phyloP scores from a whole-genome alignment of 2,888 invertebrate genomes.

The Diachrysia chrysitis region DNA sequence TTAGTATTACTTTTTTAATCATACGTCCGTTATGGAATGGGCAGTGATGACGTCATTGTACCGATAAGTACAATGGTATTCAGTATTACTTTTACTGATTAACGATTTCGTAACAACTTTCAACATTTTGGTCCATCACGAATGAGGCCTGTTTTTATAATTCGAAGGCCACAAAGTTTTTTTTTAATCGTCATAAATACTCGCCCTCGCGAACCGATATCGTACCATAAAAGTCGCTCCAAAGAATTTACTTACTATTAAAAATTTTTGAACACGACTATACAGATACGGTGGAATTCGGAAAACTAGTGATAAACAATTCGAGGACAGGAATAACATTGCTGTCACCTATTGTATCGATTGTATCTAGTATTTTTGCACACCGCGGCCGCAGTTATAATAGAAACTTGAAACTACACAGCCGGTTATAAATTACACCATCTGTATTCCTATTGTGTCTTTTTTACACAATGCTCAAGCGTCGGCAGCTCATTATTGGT shows the following conservation, averaged over 20 bases:
- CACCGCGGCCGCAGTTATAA: constrained; percentile 40
- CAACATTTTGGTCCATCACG: constrained; percentile 43
- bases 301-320: constrained; percentile 33
- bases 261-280: constrained; percentile 44
- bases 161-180: constrained; percentile 37
- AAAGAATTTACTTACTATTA: constrained; percentile 52
- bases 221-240: constrained; percentile 46
- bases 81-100: constrained; percentile 49
- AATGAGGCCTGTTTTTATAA: constrained; percentile 36
- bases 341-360: constrained; percentile 46
- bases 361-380: constrained; percentile 51
- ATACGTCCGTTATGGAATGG: constrained; percentile 43
- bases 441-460: constrained; percentile 55
- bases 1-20: constrained; percentile 46
- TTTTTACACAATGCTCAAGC: constrained; percentile 45
- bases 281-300: constrained; percentile 40
- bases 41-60: constrained; percentile 51
- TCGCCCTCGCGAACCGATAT: constrained; percentile 42
- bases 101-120: constrained; percentile 47
- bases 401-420: constrained; percentile 50
- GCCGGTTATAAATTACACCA: constrained; percentile 58
- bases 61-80: constrained; percentile 53
- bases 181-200: constrained; percentile 35
- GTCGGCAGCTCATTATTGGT: constrained; percentile 43
- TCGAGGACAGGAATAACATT: constrained; percentile 45